These are phyloP conservation scores for Diaphora mendica DNA, from an alignment of 2,888 invertebrate genomes.

Conservation along the genomic window DNA sequence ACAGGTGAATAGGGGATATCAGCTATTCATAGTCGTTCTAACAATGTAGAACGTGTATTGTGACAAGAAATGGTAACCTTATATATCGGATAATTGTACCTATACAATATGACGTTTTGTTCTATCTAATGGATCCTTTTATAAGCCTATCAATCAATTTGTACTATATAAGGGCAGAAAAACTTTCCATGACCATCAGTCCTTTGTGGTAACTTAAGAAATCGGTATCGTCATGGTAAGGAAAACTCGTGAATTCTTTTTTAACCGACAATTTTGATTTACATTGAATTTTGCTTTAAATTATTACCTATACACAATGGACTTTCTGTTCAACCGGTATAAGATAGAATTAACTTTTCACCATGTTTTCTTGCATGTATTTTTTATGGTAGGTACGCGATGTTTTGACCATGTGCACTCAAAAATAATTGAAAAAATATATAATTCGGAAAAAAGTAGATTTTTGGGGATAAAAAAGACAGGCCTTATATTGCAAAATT, in stretches of 20 bases:
- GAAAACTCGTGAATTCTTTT: conserved; percentile 1
- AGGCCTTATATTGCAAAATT: no score
- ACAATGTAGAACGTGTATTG: conserved; percentile 32
- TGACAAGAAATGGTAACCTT: conserved; percentile 33
- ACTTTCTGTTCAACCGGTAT: not conserved
- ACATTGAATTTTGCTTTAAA: no score
- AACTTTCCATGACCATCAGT: conserved; percentile 52
- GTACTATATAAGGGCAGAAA: conserved; percentile 68
- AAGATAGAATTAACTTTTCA: not conserved
- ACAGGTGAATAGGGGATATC: not conserved
- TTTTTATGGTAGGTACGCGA: not conserved
- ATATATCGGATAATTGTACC: conserved; percentile 43
- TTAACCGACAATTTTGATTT: not conserved
- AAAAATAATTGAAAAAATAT: not conserved
- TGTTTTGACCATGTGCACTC: not conserved
- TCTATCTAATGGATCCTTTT: conserved; percentile 74
- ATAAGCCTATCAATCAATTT: conserved; percentile 68
- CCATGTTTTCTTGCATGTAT: not conserved
- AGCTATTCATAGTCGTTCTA: not conserved
- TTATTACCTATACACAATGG: not conserved
- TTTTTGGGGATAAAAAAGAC: not conserved
- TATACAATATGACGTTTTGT: conserved; percentile 41
- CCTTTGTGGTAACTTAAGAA: conserved; percentile 40
- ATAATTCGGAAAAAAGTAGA: not conserved
- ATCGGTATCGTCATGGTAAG: conserved; percentile 68